These are phyloP conservation scores for Mystacornis crossleyi DNA, from an alignment of 2,113 vertebrate species.

Conservation along the genomic window DNA sequence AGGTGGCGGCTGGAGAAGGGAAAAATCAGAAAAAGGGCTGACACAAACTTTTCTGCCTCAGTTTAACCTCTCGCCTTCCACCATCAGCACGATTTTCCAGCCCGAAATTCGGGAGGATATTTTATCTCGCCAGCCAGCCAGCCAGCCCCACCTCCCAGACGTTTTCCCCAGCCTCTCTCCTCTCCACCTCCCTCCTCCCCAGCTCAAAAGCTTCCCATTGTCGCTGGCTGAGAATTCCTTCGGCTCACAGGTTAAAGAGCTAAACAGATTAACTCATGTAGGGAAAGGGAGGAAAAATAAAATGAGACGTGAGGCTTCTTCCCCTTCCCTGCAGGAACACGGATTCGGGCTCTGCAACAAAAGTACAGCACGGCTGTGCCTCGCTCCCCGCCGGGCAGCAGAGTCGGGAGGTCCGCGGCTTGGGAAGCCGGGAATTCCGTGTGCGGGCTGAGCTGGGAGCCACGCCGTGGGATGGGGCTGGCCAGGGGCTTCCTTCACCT, in stretches of 20 bases:
- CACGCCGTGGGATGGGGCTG: background rate
- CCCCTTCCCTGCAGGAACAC: background rate
- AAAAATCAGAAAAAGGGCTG: constrained; percentile 59
- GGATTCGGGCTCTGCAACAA: background rate
- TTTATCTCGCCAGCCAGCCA: background rate
- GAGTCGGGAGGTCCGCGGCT: fast-evolving
- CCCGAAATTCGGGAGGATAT: constrained; percentile 32
- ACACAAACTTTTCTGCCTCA: constrained; percentile 61
- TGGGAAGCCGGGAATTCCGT: fast-evolving
- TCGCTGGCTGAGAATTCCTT: background rate
- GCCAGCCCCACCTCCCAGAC: constrained; percentile 27
- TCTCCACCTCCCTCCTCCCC: background rate
- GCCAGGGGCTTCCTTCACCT: fast-evolving
- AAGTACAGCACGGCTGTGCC: fast-evolving
- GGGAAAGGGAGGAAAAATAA: background rate
- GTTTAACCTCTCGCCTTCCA: constrained; percentile 52
- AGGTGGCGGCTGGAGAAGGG: background rate
- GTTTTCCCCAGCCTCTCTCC: background rate
- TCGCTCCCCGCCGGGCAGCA: fast-evolving
- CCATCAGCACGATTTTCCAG: background rate
- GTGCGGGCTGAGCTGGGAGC: fast-evolving
- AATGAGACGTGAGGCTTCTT: background rate
- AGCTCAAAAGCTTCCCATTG: background rate
- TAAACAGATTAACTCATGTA: background rate
- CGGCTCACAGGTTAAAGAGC: background rate